A percentile compares a stretch with the other conserved stretches of the same genome.
phyloP scores from a whole-genome alignment of 2,797 vertebrate genomes.

The Choloepus didactylus region DNA sequence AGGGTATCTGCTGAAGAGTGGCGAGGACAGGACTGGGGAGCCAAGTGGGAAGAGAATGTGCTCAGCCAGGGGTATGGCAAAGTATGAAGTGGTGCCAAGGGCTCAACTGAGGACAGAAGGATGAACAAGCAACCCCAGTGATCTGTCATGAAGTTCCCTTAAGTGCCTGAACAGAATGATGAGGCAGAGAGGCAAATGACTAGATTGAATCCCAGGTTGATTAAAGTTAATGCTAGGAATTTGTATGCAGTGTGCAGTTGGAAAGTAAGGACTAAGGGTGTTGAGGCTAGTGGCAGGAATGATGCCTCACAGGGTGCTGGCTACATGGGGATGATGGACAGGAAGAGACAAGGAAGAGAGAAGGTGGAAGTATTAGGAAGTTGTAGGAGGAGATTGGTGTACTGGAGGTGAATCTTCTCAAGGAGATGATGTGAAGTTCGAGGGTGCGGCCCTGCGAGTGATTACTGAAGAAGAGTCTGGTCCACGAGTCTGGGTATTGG shows the following conservation, averaged over 20 bases:
- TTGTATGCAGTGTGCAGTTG: background rate
- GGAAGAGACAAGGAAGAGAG: background rate
- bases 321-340: background rate
- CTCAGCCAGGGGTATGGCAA: background rate
- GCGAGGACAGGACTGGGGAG: background rate
- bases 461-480: background rate
- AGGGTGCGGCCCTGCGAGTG: background rate
- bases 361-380: too few species aligned
- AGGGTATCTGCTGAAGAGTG: background rate
- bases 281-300: background rate
- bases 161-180: background rate
- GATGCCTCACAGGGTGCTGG: background rate
- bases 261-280: background rate
- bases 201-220: background rate
- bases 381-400: background rate
- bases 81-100: background rate
- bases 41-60: background rate
- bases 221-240: background rate
- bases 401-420: background rate
- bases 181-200: background rate
- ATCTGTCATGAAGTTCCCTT: fast-evolving
- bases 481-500: background rate
- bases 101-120: background rate
- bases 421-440: background rate
- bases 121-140: fast-evolving